phyloP scores from a whole-genome alignment of 2,113 vertebrate species.

The Origma solitaria region DNA sequence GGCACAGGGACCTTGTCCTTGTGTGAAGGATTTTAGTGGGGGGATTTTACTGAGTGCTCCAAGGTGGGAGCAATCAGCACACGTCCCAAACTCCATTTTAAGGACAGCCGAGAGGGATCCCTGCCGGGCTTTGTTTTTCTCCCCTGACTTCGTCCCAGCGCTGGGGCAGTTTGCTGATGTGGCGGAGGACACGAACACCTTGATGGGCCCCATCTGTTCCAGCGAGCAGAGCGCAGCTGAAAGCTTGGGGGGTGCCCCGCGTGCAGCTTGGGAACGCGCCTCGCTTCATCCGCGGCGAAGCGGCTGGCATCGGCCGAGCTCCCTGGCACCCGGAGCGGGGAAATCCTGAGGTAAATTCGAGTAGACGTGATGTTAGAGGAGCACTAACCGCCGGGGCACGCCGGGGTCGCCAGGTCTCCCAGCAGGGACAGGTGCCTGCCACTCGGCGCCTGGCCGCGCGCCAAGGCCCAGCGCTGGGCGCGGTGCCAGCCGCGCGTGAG shows the following conservation, averaged over 20 bases:
- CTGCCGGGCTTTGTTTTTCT: neutral
- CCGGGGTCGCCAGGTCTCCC: conserved; percentile 61
- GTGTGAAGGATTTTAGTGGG: neutral
- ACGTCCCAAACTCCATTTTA: neutral
- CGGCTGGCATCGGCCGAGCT: conserved; percentile 38
- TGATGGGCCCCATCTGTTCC: conserved; percentile 61
- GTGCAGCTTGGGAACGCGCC: conserved; percentile 32
- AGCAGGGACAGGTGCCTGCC: conserved; percentile 67
- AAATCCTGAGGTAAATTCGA: conserved; percentile 66
- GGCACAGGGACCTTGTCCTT: neutral
- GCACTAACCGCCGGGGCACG: conserved; percentile 47
- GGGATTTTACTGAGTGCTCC: neutral
- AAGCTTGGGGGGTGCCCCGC: neutral
- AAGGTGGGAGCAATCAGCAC: neutral
- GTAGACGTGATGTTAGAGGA: conserved; percentile 57
- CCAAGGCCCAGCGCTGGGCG: conserved; percentile 47
- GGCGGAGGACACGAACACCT: conserved; percentile 41
- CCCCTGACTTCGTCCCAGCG: neutral
- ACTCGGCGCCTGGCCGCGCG: neutral
- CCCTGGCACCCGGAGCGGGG: conserved; percentile 20
- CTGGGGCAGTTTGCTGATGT: conserved; percentile 33
- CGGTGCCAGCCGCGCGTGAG: conserved; percentile 15
- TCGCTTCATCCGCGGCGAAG: neutral
- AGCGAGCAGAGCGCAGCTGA: conserved; percentile 11
- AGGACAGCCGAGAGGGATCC: neutral